phyloP scores from a whole-genome alignment of 2,797 vertebrate species.

The Onychomys torridus region DNA sequence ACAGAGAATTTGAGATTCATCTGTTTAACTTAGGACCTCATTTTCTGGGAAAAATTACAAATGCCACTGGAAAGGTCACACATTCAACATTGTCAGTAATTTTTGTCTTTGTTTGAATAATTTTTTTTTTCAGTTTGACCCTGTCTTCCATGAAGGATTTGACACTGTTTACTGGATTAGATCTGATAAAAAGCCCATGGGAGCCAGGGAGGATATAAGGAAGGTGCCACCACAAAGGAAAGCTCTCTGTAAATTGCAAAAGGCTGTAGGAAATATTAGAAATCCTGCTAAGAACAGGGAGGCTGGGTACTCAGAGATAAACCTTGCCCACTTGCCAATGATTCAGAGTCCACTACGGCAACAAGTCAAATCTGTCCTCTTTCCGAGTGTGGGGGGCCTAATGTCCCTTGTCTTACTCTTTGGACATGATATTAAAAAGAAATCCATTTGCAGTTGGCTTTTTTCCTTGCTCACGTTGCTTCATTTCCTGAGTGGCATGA shows the following conservation, averaged over 20 bases:
- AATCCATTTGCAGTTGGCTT: slow-evolving; percentile 69
- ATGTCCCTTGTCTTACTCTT: slow-evolving; percentile 62
- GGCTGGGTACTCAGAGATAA: slow-evolving; percentile 20
- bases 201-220: not conserved
- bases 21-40: slow-evolving; percentile 67
- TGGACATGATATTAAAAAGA: slow-evolving; percentile 59
- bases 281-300: slow-evolving; percentile 41
- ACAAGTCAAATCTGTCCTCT: slow-evolving; percentile 48
- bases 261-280: slow-evolving; percentile 61
- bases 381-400: slow-evolving; percentile 10
- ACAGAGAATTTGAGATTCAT: slow-evolving; percentile 64
- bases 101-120: slow-evolving; percentile 70
- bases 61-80: slow-evolving; percentile 74
- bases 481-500: slow-evolving; percentile 68
- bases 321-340: slow-evolving; percentile 13
- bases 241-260: slow-evolving; percentile 68
- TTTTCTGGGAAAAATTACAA: slow-evolving; percentile 69
- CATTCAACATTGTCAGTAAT: slow-evolving; percentile 71
- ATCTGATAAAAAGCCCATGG: not conserved
- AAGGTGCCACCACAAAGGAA: slow-evolving; percentile 31
- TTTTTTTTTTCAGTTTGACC: slow-evolving; percentile 47
- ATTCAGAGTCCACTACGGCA: slow-evolving; percentile 33
- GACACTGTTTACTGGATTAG: slow-evolving; percentile 47
- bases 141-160: slow-evolving; percentile 63
- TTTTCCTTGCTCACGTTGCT: slow-evolving; percentile 60